A percentile compares a stretch with the other conserved stretches of the same genome.
Conservation (phyloP, 2,113 vertebrate species). For the Collichthys lucidus region DNA sequence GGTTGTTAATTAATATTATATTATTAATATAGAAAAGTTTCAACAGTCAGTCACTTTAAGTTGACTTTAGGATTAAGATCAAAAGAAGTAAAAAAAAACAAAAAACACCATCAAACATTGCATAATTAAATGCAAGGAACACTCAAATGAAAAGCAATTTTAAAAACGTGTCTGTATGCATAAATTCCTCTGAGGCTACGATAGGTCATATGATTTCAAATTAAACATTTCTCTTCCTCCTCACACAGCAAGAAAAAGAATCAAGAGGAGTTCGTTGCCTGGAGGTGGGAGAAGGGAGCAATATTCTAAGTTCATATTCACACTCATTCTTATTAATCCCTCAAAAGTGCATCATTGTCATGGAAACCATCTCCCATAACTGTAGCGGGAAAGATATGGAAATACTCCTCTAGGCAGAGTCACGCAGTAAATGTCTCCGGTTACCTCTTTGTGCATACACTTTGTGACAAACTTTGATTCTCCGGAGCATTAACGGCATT, state of each 20-base stretch:
- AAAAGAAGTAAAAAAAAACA: not conserved
- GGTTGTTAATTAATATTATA: not conserved
- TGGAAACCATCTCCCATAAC: conserved; percentile 67
- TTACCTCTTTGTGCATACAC: conserved; percentile 47
- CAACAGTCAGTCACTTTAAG: not conserved
- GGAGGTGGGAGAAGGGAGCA: not conserved
- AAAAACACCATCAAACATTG: not conserved
- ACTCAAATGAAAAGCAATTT: conserved; percentile 33
- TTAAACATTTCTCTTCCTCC: conserved; percentile 52
- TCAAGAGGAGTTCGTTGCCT: conserved; percentile 39
- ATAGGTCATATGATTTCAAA: conserved; percentile 48
- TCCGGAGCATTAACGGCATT: conserved; percentile 35
- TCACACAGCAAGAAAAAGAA: conserved; percentile 51
- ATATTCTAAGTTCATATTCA: conserved; percentile 38
- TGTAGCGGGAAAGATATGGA: conserved; percentile 28
- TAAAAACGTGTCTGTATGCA: conserved; percentile 15
- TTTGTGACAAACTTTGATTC: conserved; percentile 60
- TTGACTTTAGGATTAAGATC: not conserved
- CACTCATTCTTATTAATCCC: conserved; percentile 46
- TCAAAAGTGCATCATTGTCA: conserved; percentile 68
- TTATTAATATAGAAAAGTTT: not conserved
- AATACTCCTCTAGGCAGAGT: conserved; percentile 28
- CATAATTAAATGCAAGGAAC: conserved; percentile 7
- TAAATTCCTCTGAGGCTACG: not conserved
- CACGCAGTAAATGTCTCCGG: conserved; percentile 14